phyloP scores from a whole-genome alignment of 1,140 invertebrate species.

The Diachasmimorpha longicaudata region DNA sequence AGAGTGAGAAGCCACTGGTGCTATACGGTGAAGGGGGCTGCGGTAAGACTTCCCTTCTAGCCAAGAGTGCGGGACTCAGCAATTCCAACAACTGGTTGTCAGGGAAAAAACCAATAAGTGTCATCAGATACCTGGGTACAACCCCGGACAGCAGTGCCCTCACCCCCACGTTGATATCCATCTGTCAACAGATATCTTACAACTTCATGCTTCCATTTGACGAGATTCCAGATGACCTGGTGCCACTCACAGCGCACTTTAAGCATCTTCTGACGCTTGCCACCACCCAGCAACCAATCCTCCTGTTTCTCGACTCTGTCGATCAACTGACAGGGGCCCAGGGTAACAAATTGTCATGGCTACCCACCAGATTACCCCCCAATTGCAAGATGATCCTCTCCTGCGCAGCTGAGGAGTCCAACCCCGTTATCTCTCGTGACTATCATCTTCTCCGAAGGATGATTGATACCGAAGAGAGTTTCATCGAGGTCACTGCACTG shows the following conservation, averaged over 20 bases:
- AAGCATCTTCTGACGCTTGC: slow-evolving; percentile 90
- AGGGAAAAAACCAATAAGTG: slow-evolving; percentile 79
- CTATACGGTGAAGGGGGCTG: slow-evolving; percentile 95
- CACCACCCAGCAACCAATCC: slow-evolving; percentile 79
- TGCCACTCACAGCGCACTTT: slow-evolving; percentile 93
- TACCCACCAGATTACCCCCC: slow-evolving; percentile 87
- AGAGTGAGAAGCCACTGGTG: slow-evolving; percentile 87
- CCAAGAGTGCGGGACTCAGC: slow-evolving; percentile 87
- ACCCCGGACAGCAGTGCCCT: slow-evolving; percentile 95
- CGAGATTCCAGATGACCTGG: slow-evolving; percentile 93
- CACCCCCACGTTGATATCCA: slow-evolving; percentile 91
- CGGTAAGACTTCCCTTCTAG: slow-evolving; percentile 95
- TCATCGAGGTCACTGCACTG: slow-evolving; percentile 90
- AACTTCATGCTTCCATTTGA: slow-evolving; percentile 93
- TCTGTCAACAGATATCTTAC: slow-evolving; percentile 96
- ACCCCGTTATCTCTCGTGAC: slow-evolving; percentile 84
- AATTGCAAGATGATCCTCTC: slow-evolving; percentile 95
- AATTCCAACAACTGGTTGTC: slow-evolving; percentile 72
- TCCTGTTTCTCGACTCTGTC: slow-evolving; percentile 90
- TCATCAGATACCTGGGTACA: slow-evolving; percentile 94
- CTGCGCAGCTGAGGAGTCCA: slow-evolving; percentile 85
- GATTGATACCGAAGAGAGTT: slow-evolving; percentile 89
- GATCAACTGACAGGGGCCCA: slow-evolving; percentile 95
- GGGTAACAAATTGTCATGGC: slow-evolving; percentile 95
- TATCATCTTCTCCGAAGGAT: slow-evolving; percentile 86